Evolutionary conservation across 2,888 invertebrate genomes (phyloP).

Genomic region (Machimus atricapillus): DNA sequence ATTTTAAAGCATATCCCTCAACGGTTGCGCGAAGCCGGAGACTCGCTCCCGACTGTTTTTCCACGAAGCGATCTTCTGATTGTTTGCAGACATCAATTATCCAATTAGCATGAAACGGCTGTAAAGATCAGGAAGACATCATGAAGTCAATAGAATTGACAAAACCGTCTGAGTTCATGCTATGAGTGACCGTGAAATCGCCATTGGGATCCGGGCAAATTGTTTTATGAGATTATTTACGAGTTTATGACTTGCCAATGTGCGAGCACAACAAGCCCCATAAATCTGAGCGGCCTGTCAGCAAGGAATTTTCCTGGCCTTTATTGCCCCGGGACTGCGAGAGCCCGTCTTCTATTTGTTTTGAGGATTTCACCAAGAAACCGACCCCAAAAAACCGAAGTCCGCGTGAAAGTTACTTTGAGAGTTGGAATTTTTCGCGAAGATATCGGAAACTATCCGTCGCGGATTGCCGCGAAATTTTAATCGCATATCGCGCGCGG

Average conservation of each 20-base stretch:
- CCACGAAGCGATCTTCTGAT: slow-evolving; percentile 1
- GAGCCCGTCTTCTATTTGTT: neutral
- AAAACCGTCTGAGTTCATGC: slow-evolving; percentile 40
- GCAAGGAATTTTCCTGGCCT: neutral
- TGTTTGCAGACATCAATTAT: slow-evolving; percentile 36
- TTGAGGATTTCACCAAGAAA: neutral
- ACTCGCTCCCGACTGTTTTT: neutral
- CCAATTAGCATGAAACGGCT: slow-evolving; percentile 36
- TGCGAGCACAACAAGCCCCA: slow-evolving; percentile 29
- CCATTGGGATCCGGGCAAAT: slow-evolving; percentile 29
- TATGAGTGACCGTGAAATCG: slow-evolving; percentile 41
- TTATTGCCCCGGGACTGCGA: neutral
- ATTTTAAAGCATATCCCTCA: neutral
- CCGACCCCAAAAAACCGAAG: neutral
- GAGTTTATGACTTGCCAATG: slow-evolving; percentile 19
- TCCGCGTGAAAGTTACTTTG: neutral
- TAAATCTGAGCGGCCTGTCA: slow-evolving; percentile 15
- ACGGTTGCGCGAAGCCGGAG: neutral
- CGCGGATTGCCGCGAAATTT: neutral
- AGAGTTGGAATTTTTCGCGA: neutral
- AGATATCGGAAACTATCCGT: neutral
- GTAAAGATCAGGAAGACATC: slow-evolving; percentile 17
- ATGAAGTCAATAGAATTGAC: slow-evolving; percentile 39
- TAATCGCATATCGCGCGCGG: neutral
- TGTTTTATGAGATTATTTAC: slow-evolving; percentile 36